Conservation (phyloP, 2,113 vertebrate genomes). For the Plecotus auritus region DNA sequence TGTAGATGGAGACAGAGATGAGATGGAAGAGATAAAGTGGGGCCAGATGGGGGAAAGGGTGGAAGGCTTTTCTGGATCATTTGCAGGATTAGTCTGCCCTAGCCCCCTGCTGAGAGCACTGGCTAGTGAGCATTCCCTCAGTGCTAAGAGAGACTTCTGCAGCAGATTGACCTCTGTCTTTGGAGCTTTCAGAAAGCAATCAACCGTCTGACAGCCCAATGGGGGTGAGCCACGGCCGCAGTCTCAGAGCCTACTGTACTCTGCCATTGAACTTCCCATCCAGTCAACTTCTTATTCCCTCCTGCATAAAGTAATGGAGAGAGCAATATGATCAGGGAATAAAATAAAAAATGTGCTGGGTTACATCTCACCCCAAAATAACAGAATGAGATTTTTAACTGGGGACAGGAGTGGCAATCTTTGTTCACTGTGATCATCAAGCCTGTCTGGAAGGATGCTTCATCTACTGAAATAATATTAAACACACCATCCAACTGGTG, state of each 20-base stretch:
- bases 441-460: constrained; percentile 66
- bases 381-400: constrained; percentile 70
- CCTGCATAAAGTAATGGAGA: constrained; percentile 56
- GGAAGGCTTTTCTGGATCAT: neutral
- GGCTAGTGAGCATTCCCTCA: neutral
- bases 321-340: constrained; percentile 70
- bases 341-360: constrained; percentile 68
- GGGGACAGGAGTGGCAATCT: constrained; percentile 46
- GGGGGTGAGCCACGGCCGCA: constrained; percentile 36
- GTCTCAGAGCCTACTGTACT: constrained; percentile 38
- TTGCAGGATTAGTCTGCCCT: constrained; percentile 42
- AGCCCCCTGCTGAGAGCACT: neutral
- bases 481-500: constrained; percentile 46
- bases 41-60: neutral
- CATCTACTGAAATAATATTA: constrained; percentile 69
- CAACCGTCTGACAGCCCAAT: constrained; percentile 52
- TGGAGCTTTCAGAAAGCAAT: constrained; percentile 57
- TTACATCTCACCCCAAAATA: constrained; percentile 70
- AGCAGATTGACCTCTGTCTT: constrained; percentile 60
- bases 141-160: constrained; percentile 48
- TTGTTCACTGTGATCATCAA: constrained; percentile 68
- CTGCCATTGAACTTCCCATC: constrained; percentile 62
- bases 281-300: constrained; percentile 38
- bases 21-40: neutral
- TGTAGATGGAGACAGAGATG: neutral